Evolutionary conservation across 1,140 invertebrate species (phyloP), one percentile per base, ranked within the genome.

Genomic region (Sinonovacula constricta): DNA sequence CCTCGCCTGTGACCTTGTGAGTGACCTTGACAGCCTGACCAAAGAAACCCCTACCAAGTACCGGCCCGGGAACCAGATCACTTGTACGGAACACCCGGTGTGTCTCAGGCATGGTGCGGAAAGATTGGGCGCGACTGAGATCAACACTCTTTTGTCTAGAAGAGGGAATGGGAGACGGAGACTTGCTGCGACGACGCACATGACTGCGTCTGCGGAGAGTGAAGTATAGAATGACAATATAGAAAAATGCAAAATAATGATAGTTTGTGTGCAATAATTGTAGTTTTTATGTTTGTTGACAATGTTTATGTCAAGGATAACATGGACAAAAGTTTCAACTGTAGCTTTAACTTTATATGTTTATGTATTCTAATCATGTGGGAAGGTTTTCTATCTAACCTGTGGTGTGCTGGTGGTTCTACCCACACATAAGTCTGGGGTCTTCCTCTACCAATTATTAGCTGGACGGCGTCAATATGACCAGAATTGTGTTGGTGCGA

Each of bases 1-100:
- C 94, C 91, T 98, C 97, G 68, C 94, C 94, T 0, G 96, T 98
- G 78, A 96, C 94, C 68, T 94, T 93, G 89, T 98, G 97, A 2
- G 96, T 97, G 26, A 97, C 96, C 85, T 89, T 89, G 68, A 89
- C 85, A n/a, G 92, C 92, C 90, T 97, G 95, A 1, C 97, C 97
- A 89, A 98, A 98, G 91, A 98, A 98, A 26, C 97, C 97, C 88
- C 96, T 95, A 10, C 97, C 97, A 5, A 98, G 90, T 1, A 98
- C 92, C 89, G 97, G 96, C 34, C 97, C 97, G 91, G 95, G 95
- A 1, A 97, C 94, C 49, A 98, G 91, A 92, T 98, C 97, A 63
- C 95, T 95, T 34, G 96, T 95, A 1, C 97, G 93, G 91, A 98
- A 98, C 75, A 98, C 95, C 66, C 95, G 94, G 82, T 96, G 95